Evolutionary conservation across 30 jellyfish, hydroid and myxozoan species (phyloP), one percentile per base, ranked within the genome.

Genomic region (Hydractinia echinata): DNA sequence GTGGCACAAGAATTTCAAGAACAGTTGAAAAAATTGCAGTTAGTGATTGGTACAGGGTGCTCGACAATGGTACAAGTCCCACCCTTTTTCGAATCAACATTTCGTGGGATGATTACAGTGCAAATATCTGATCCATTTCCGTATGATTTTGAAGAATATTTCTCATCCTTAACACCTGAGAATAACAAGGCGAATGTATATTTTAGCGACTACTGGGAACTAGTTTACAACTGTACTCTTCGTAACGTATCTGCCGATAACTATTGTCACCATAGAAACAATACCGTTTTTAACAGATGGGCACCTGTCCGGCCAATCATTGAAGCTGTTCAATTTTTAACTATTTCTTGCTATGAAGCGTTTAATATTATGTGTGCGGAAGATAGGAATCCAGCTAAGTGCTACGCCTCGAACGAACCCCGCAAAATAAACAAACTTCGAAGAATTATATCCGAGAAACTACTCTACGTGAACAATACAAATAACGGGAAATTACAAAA

Each of bases 221-320:
- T 68, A 51, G 69, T 73, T 4, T 83, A 80, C 51, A 85, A 90
- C 52, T 90, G 97, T 55, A 53, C 84, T 56, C 76, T 89, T 54
- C 62, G 48, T 21, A 7, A 72, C 44, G 21, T 76, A 86, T 55
- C 9, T 19, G 16, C 84, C 79, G 10, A 54, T 58, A 8, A 83
- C 67, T n/a, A 55, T 60, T 16, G 50, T 88, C 5, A 51, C 53
- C 19, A 85, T 76, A 44, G 93, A 84, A 19, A 70, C 5, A 67
- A 66, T 69, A 16, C 16, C 55, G 86, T 81, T 8, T 90, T 51
- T 56, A 84, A 53, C 58, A 55, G 66, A 72, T 61, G 67, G 48
- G 88, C 92, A 4, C 94, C 97, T 4, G 97, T 90, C 53, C 19
- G 72, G 64, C 94, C 95, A 6, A 83, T 90, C 4, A 90, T 90